A percentile compares a stretch with the other conserved stretches of the same genome.
Evolutionary conservation across 2,888 invertebrate species (phyloP).

Genomic region (Dorcus parallelipipedus): DNA sequence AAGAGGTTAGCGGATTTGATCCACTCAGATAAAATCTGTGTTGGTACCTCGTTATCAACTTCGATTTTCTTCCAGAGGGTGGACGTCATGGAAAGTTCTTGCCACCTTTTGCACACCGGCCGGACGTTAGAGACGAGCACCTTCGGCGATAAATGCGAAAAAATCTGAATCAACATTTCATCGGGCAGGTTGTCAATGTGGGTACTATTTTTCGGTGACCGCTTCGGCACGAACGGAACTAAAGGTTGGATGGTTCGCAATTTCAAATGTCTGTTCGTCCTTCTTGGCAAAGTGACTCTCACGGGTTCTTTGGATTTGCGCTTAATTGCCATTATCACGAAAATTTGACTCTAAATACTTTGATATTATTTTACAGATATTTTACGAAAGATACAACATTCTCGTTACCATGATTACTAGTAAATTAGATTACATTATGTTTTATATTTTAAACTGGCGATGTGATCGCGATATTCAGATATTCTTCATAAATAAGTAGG

Average conservation of each 20-base stretch:
- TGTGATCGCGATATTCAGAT: too few relatives aligned
- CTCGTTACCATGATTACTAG: too few relatives aligned
- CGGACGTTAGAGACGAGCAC: slow-evolving; percentile 20
- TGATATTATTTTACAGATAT: background rate
- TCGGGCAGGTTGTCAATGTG: slow-evolving; percentile 18
- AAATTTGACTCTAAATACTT: slow-evolving; percentile 5
- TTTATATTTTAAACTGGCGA: too few relatives aligned
- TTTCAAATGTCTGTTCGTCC: background rate
- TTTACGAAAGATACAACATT: background rate
- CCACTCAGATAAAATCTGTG: slow-evolving; percentile 14
- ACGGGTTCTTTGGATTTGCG: slow-evolving; percentile 9
- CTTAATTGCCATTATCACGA: slow-evolving; percentile 11
- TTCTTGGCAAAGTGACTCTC: background rate
- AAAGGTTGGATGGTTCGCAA: background rate
- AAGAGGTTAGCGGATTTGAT: slow-evolving; percentile 18
- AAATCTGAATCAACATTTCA: slow-evolving; percentile 21
- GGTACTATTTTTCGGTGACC: slow-evolving; percentile 4
- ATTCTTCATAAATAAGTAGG: too few relatives aligned
- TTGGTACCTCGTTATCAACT: slow-evolving; percentile 14
- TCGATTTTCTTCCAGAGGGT: slow-evolving; percentile 19
- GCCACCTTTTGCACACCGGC: slow-evolving; percentile 20
- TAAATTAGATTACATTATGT: too few relatives aligned
- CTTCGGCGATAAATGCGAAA: slow-evolving; percentile 15
- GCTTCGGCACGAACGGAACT: slow-evolving; percentile 1
- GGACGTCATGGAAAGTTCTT: slow-evolving; percentile 16